phyloP scores from a whole-genome alignment of 35 echinoderm and acorn worm genomes.

The Chiridota heheva region DNA sequence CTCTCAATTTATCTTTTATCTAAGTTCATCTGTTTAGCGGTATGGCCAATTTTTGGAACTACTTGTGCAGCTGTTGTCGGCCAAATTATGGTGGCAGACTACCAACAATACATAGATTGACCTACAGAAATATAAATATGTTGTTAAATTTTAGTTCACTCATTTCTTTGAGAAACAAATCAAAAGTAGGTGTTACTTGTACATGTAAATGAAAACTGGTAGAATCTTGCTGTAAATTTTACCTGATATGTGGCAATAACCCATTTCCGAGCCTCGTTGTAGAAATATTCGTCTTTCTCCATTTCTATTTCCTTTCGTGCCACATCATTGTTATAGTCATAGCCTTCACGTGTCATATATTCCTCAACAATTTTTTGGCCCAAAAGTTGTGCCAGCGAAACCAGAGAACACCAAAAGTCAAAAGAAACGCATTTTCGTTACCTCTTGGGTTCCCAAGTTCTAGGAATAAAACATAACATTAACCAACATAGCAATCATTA shows the following conservation, averaged over 20 bases:
- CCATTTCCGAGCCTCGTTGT: constrained; percentile 95
- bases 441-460: constrained; percentile 95
- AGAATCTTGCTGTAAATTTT: not conserved
- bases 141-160: not conserved
- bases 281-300: constrained; percentile 82
- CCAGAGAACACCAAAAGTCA: constrained; percentile 95
- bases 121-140: not conserved
- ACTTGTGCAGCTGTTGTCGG: no score
- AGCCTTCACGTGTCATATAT: not conserved
- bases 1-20: no score
- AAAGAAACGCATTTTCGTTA: constrained; percentile 89
- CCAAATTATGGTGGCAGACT: no score
- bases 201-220: no score
- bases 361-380: constrained; percentile 55
- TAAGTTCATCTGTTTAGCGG: no score
- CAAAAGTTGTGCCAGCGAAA: constrained; percentile 93
- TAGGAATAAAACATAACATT: constrained; percentile 24
- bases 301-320: not conserved
- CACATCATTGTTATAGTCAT: not conserved
- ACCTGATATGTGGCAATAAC: constrained; percentile 97
- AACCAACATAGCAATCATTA: not conserved
- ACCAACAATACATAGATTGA: no score
- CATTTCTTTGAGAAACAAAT: not conserved
- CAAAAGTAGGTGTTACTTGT: not conserved
- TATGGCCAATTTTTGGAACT: no score